Percentiles rank a stretch among this genome's conserved stretches.
These are phyloP conservation scores for Sialis lutaria DNA, from an alignment of 2,888 invertebrate species.

Conservation along the genomic window DNA sequence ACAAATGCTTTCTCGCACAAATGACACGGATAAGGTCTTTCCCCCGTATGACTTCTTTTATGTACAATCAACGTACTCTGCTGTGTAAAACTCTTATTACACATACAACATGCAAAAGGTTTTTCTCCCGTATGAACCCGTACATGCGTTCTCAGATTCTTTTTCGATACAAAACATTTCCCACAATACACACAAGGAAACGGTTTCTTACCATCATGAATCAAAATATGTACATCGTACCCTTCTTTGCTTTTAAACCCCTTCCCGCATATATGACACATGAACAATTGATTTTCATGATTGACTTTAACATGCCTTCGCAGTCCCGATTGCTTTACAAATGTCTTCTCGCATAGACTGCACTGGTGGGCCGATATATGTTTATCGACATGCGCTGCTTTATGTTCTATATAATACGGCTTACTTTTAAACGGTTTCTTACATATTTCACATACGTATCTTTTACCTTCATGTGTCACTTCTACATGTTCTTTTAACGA, in stretches of 20 bases:
- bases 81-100: constrained; percentile 21
- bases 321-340: constrained; percentile 5
- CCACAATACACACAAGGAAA: background rate
- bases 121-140: constrained; percentile 1
- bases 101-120: constrained; percentile 18
- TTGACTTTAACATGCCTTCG: constrained; percentile 9
- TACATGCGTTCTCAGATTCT: background rate
- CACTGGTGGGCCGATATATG: background rate
- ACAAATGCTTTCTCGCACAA: constrained; percentile 19
- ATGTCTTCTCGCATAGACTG: constrained; percentile 6
- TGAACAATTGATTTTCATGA: constrained; percentile 18
- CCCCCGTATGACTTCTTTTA: constrained; percentile 1
- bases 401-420: constrained; percentile 24
- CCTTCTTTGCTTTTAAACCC: constrained; percentile 15
- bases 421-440: constrained; percentile 22
- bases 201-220: background rate
- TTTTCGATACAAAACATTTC: background rate
- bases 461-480: constrained; percentile 34
- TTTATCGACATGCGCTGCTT: constrained; percentile 10
- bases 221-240: background rate
- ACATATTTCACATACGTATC: constrained; percentile 22
- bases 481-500: constrained; percentile 40
- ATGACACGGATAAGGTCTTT: constrained; percentile 17
- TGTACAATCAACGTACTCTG: constrained; percentile 17
- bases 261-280: constrained; percentile 27